Conservation (phyloP, 2,797 vertebrate genomes). For the Avahi laniger region DNA sequence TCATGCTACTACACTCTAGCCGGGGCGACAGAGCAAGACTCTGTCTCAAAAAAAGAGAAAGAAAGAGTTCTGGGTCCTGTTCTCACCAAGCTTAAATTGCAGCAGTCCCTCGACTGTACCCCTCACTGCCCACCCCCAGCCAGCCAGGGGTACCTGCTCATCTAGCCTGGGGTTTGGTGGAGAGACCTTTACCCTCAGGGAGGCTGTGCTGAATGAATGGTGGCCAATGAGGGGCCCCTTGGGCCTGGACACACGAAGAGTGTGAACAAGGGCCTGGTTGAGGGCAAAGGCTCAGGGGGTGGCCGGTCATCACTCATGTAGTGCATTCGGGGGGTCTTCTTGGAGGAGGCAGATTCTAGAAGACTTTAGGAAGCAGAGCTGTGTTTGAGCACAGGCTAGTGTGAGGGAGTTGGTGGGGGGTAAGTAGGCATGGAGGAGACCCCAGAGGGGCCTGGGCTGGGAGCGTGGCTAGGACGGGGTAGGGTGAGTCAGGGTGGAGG, state of each 20-base stretch:
- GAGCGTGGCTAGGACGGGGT: not conserved
- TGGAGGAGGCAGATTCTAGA: not conserved
- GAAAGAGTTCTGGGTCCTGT: not conserved
- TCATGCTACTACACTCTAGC: no score
- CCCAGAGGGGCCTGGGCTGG: not conserved
- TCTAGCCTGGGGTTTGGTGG: not conserved
- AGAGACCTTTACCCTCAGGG: not conserved
- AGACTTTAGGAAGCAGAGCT: not conserved
- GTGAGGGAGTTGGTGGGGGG: not conserved
- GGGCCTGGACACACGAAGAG: no score
- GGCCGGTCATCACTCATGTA: not conserved
- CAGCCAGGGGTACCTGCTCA: not conserved
- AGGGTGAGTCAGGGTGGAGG: not conserved
- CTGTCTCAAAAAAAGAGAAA: no score
- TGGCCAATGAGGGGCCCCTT: not conserved
- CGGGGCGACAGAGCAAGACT: no score
- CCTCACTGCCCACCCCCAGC: not conserved
- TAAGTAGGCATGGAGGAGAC: fast-evolving
- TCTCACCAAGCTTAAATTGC: not conserved
- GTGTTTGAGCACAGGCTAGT: not conserved
- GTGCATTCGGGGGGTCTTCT: not conserved
- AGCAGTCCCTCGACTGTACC: not conserved
- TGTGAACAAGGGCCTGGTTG: fast-evolving
- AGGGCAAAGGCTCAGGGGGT: not conserved
- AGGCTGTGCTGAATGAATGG: not conserved